phyloP scores from a whole-genome alignment of 2,113 vertebrate genomes.

The Varanus komodoensis region DNA sequence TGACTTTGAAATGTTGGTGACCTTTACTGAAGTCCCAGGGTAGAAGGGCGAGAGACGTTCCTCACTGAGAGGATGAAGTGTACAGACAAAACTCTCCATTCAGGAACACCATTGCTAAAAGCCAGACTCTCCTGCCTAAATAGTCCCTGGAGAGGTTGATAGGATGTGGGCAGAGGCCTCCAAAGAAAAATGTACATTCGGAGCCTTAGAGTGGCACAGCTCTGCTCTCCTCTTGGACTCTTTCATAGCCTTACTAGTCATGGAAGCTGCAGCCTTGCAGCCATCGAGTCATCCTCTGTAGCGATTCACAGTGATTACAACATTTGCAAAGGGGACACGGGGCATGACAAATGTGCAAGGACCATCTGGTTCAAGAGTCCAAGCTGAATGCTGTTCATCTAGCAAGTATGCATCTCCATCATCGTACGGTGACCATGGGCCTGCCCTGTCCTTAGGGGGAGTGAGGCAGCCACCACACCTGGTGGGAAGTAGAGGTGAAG shows the following conservation, averaged over 20 bases:
- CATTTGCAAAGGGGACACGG: background rate
- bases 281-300: background rate
- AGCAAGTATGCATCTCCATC: background rate
- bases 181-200: background rate
- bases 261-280: conserved; percentile 12
- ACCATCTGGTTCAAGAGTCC: background rate
- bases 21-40: background rate
- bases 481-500: background rate
- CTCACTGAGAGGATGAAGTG: background rate
- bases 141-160: background rate
- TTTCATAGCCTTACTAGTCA: background rate
- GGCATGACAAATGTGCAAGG: background rate
- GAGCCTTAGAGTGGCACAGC: background rate
- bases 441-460: background rate
- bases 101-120: accelerated
- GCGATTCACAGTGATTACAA: background rate
- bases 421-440: background rate
- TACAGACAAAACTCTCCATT: background rate
- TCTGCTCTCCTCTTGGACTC: background rate
- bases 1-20: background rate
- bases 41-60: accelerated
- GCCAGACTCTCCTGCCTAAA: conserved; percentile 19
- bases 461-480: background rate
- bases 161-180: accelerated
- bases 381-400: conserved; percentile 12